Conservation (phyloP, 2,113 vertebrate species). For the Pseudopipra pipra region DNA sequence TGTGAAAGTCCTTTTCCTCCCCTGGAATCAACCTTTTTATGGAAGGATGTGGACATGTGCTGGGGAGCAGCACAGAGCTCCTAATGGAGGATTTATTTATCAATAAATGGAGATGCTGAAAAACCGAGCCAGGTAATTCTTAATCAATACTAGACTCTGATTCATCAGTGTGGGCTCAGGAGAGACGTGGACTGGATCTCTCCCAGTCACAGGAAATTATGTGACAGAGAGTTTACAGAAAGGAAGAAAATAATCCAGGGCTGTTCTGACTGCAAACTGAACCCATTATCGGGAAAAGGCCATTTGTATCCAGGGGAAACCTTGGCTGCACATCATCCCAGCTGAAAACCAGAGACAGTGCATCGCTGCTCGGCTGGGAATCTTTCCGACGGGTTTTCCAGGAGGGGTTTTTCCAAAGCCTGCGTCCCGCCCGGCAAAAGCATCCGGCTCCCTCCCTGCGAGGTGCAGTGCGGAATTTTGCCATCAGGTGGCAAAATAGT, state of each 20-base stretch:
- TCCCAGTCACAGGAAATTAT: not conserved
- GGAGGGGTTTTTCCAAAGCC: not conserved
- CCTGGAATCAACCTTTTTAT: not conserved
- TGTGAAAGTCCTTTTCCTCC: not conserved
- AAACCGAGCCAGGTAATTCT: not conserved
- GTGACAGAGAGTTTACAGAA: not conserved
- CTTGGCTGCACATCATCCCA: not conserved
- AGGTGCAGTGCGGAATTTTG: not conserved
- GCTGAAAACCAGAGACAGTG: not conserved
- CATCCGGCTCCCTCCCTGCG: not conserved
- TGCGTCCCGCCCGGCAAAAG: rapidly evolving
- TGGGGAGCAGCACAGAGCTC: not conserved
- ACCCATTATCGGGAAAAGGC: not conserved
- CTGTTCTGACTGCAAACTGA: not conserved
- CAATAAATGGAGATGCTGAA: not conserved
- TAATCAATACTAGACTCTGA: not conserved
- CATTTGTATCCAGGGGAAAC: not conserved
- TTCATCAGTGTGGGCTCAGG: not conserved
- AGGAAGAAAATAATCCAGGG: not conserved
- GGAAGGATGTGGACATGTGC: not conserved
- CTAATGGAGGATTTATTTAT: not conserved
- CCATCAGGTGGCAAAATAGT: constrained; percentile 38
- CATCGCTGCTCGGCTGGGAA: not conserved
- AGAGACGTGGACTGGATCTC: not conserved
- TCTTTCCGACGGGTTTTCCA: not conserved